Percentiles rank a stretch among this genome's conserved stretches.
Evolutionary conservation across 1,140 invertebrate species (phyloP).

Genomic region (Trachymyrmex cornetzi): DNA sequence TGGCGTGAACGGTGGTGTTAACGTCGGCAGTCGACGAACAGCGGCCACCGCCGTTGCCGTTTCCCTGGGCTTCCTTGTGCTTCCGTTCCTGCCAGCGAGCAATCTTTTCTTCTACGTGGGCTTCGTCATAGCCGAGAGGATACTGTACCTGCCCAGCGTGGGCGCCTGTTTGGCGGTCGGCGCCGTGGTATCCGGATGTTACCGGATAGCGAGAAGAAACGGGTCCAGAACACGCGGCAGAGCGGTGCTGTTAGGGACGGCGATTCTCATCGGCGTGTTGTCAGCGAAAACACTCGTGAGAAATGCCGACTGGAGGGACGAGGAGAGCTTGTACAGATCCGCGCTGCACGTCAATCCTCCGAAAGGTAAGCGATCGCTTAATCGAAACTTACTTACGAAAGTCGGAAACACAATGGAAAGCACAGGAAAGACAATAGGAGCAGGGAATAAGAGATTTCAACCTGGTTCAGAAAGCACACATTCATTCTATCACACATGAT

Average conservation of each 20-base stretch:
- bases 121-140: slow-evolving; percentile 98
- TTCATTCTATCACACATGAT: no score
- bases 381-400: neutral
- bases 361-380: slow-evolving; percentile 92
- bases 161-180: slow-evolving; percentile 96
- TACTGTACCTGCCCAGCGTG: slow-evolving; percentile 98
- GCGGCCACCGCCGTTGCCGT: slow-evolving; percentile 87
- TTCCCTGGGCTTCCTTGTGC: slow-evolving; percentile 92
- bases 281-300: slow-evolving; percentile 91
- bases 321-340: slow-evolving; percentile 97
- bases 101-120: slow-evolving; percentile 98
- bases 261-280: slow-evolving; percentile 91
- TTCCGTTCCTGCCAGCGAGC: slow-evolving; percentile 97
- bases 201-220: slow-evolving; percentile 80
- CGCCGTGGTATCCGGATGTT: slow-evolving; percentile 87
- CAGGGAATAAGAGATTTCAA: no score
- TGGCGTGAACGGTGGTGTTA: slow-evolving; percentile 20
- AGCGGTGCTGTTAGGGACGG: slow-evolving; percentile 86
- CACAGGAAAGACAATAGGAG: no score
- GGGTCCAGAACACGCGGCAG: slow-evolving; percentile 85
- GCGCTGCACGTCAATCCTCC: slow-evolving; percentile 97
- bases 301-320: slow-evolving; percentile 96
- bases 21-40: slow-evolving; percentile 34
- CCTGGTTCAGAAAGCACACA: no score
- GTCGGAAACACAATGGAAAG: no score